Percentiles rank a stretch among this genome's conserved stretches.
These are phyloP conservation scores for Drosophila murphyi DNA, from an alignment of 1,140 invertebrate species.

Conservation along the genomic window DNA sequence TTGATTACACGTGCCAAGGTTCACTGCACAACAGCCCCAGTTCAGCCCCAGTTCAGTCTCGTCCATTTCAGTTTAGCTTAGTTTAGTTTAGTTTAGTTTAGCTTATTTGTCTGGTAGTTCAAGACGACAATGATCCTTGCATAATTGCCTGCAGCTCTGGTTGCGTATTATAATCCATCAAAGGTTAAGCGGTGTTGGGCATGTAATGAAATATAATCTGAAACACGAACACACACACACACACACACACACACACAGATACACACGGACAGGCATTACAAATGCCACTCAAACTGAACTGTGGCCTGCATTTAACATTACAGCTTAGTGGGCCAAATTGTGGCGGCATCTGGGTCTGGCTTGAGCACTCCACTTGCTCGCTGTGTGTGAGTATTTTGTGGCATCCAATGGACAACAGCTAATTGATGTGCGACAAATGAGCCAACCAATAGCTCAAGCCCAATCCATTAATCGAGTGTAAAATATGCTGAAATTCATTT, in stretches of 20 bases:
- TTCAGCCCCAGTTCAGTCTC: background rate
- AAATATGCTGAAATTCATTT: background rate
- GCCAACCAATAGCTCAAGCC: background rate
- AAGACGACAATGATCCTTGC: background rate
- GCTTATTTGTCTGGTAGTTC: background rate
- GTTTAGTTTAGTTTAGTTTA: background rate
- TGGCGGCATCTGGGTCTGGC: background rate
- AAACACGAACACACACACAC: conserved; percentile 22
- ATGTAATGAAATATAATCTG: conserved; percentile 64
- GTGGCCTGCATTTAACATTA: conserved; percentile 23
- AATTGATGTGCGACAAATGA: conserved; percentile 21
- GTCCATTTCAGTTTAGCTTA: conserved; percentile 24
- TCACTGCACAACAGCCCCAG: background rate
- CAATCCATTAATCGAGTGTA: conserved; percentile 9
- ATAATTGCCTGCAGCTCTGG: conserved; percentile 50
- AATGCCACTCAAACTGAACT: conserved; percentile 9
- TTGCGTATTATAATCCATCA: conserved; percentile 23
- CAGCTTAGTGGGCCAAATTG: conserved; percentile 15
- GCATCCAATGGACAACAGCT: conserved; percentile 47
- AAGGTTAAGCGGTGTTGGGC: conserved; percentile 47
- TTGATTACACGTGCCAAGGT: conserved; percentile 63
- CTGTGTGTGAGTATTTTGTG: conserved; percentile 3
- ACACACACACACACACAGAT: conserved; percentile 11
- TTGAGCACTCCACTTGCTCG: background rate
- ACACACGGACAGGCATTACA: conserved; percentile 16